Evolutionary conservation across 2,888 invertebrate species (phyloP), one percentile per base, ranked within the genome.

Genomic region (Cosmopolites sordidus): DNA sequence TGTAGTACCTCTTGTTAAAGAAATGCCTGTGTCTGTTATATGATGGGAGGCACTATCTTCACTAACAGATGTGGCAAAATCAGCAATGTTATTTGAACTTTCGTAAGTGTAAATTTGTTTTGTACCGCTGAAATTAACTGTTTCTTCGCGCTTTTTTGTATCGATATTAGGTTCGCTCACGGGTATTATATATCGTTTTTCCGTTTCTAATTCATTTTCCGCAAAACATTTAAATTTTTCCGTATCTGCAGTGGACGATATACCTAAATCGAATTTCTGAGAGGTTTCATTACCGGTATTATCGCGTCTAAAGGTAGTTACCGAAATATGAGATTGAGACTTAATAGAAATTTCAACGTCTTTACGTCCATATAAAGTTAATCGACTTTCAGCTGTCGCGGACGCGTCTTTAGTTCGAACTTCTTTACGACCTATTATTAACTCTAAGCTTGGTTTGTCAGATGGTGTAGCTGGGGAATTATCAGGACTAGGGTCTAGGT

Each of bases 271-370:
- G 40, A 76, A 75, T 33, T 71, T 70, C 60, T 77, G 73, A 2
- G 75, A 76, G 1, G 75, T 75, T 66, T 76, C 76, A 30, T 68
- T 70, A 4, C 76, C 76, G 48, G 67, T 67, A 41, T 67, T 67
- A 60, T 76, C 76, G 33, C 74, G 69, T 49, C 72, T 67, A 2
- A 73, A 73, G 1, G 68, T 68, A 1, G 75, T 76, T 6, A 78
- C 75, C 30, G 77, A 78, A 57, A 79, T 78, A 60, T 77, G 76
- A 6, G 78, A 78, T 65, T 79, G 76, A 1, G 78, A 78, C 59
- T 75, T 73, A 30, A 79, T 78, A 11, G 78, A 78, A 54, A 79
- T 79, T 69, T 79, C 78, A 4, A 79, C 76, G 65, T 78, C 78
- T 58, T 74, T 73, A n/a, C 74, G 74, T 9, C 78, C 75, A 60